Percentiles rank a stretch among this genome's conserved stretches.
Conservation (phyloP, 2,888 invertebrate species). For the Myopa tessellatipennis region DNA sequence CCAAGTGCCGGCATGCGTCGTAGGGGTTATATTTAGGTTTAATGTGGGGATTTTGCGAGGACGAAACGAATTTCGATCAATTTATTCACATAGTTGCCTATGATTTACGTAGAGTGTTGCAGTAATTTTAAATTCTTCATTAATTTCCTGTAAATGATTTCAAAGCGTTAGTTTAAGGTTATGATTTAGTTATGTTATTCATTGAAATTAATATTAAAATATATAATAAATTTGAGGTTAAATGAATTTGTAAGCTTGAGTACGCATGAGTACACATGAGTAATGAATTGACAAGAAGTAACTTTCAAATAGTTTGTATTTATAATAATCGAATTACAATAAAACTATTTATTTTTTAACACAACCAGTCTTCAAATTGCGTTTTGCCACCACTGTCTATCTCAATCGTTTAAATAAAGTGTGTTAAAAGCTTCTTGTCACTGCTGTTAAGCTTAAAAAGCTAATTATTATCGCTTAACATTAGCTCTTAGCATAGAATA, state of each 20-base stretch:
- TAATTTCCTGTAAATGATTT: constrained; percentile 1
- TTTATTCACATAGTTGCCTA: constrained; percentile 28
- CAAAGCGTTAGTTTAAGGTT: neutral
- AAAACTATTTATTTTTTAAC: no score
- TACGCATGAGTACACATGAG: neutral
- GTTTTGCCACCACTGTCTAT: no score
- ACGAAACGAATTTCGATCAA: neutral
- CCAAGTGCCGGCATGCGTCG: no score
- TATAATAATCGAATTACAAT: no score
- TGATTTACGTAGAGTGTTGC: neutral
- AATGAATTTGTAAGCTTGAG: no score
- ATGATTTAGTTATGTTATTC: neutral
- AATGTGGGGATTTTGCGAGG: neutral
- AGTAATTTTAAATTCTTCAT: neutral
- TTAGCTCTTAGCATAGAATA: no score
- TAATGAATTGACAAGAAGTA: neutral
- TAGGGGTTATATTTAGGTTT: neutral
- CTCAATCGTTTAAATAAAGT: no score
- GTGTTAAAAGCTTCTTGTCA: no score
- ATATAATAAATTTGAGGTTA: neutral
- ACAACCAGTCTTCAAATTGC: no score
- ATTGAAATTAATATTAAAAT: neutral
- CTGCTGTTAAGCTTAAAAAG: no score
- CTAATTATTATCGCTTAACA: no score
- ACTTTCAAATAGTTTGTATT: no score